These are phyloP conservation scores for Lepilemur ruficaudatus DNA, from an alignment of 2,797 vertebrate species.

Conservation along the genomic window DNA sequence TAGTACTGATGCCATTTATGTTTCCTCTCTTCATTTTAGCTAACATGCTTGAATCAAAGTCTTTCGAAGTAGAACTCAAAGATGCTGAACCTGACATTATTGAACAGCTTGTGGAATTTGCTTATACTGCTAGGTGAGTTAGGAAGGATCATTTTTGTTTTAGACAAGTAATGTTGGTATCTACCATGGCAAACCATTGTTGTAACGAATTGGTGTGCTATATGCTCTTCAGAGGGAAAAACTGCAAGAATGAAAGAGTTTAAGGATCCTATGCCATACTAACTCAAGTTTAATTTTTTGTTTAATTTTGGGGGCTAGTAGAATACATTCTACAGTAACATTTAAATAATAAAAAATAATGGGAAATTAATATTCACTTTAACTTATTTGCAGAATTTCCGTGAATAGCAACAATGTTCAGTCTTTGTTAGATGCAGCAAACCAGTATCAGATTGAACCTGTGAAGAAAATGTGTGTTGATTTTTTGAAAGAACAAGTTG, in stretches of 20 bases:
- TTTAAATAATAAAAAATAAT: constrained; percentile 4
- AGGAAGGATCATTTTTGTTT: constrained; percentile 14
- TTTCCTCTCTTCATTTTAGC: constrained; percentile 85
- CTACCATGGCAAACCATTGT: neutral
- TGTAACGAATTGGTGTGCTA: neutral
- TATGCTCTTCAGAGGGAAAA: constrained; percentile 31
- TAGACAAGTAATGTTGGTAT: neutral
- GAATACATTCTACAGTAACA: neutral
- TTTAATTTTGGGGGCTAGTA: neutral
- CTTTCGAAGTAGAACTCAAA: constrained; percentile 97
- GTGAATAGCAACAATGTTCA: constrained; percentile 99
- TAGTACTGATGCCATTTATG: neutral
- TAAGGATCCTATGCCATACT: neutral
- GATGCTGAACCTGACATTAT: constrained; percentile 97
- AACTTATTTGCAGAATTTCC: constrained; percentile 90
- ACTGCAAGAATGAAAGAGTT: neutral
- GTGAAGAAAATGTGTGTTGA: constrained; percentile 99
- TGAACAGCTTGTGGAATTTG: constrained; percentile 96
- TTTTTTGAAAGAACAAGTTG: constrained; percentile 97
- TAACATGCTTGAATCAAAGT: constrained; percentile 98
- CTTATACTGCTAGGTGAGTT: constrained; percentile 95
- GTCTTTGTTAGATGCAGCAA: constrained; percentile 96
- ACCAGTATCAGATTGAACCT: constrained; percentile 98
- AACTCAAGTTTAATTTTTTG: constrained; percentile 14
- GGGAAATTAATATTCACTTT: constrained; percentile 74